Evolutionary conservation across 2,113 vertebrate species (phyloP).

Genomic region (Ptyas mucosa): DNA sequence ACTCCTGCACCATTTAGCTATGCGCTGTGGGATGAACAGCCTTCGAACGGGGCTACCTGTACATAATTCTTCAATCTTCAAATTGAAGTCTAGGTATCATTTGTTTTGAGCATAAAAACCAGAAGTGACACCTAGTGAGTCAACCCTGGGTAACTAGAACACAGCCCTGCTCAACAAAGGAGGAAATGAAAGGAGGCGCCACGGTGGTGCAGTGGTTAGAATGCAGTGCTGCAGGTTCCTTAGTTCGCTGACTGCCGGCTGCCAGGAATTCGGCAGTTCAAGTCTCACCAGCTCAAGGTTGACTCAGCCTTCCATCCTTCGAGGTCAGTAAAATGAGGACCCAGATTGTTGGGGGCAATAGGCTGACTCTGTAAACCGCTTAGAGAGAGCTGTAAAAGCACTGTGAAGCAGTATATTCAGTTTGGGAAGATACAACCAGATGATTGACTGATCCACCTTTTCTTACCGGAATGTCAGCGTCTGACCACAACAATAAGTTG

Average conservation of each 20-base stretch:
- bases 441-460: background rate
- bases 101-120: background rate
- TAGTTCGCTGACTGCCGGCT: too few species aligned
- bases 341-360: too few species aligned
- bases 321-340: too few species aligned
- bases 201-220: background rate
- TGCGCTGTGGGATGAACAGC: background rate
- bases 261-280: too few species aligned
- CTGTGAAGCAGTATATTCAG: background rate
- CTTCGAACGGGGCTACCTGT: background rate
- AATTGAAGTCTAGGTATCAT: background rate
- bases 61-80: background rate
- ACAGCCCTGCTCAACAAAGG: background rate
- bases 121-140: background rate
- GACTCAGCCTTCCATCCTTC: too few species aligned
- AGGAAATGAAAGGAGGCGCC: background rate
- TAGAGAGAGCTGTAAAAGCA: too few species aligned
- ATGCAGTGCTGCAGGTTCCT: too few species aligned
- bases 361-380: too few species aligned
- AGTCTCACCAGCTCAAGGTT: too few species aligned
- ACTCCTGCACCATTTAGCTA: background rate
- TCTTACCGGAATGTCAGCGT: slow-evolving; percentile 92
- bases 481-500: slow-evolving; percentile 91
- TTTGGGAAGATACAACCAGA: background rate
- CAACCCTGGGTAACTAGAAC: background rate